phyloP scores from a whole-genome alignment of 1,140 invertebrate species.

The Achroia grisella region DNA sequence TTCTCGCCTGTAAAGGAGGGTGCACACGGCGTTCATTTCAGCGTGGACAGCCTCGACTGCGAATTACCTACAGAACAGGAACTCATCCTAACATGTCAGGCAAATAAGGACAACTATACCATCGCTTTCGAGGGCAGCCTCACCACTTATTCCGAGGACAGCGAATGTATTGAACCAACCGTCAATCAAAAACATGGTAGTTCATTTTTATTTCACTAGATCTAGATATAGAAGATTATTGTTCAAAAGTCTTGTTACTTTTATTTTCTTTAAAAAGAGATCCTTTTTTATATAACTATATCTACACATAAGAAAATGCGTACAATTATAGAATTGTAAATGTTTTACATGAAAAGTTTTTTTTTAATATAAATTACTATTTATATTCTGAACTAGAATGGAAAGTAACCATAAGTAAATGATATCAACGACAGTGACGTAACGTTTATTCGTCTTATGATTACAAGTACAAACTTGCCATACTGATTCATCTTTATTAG shows the following conservation, averaged over 20 bases:
- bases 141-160: conserved; percentile 89
- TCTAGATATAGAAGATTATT: too few relatives aligned
- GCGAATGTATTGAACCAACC: conserved; percentile 68
- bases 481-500: too few relatives aligned
- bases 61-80: conserved; percentile 84
- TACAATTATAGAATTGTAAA: too few relatives aligned
- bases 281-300: too few relatives aligned
- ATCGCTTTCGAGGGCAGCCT: conserved; percentile 94
- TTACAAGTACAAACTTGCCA: too few relatives aligned
- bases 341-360: too few relatives aligned
- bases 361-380: too few relatives aligned
- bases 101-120: conserved; percentile 95
- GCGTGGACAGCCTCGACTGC: conserved; percentile 92
- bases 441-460: conserved; percentile 28
- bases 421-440: conserved; percentile 14
- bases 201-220: not conserved
- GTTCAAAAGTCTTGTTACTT: too few relatives aligned
- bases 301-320: too few relatives aligned
- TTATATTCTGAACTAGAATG: too few relatives aligned
- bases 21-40: conserved; percentile 83
- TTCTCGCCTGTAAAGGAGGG: conserved; percentile 94
- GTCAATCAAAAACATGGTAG: conserved; percentile 69
- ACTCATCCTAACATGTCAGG: conserved; percentile 90
- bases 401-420: too few relatives aligned
- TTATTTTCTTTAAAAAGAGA: too few relatives aligned